Percentiles rank a stretch among this genome's conserved stretches.
Evolutionary conservation across 2,113 vertebrate species (phyloP).

Genomic region (Burhinus bistriatus): DNA sequence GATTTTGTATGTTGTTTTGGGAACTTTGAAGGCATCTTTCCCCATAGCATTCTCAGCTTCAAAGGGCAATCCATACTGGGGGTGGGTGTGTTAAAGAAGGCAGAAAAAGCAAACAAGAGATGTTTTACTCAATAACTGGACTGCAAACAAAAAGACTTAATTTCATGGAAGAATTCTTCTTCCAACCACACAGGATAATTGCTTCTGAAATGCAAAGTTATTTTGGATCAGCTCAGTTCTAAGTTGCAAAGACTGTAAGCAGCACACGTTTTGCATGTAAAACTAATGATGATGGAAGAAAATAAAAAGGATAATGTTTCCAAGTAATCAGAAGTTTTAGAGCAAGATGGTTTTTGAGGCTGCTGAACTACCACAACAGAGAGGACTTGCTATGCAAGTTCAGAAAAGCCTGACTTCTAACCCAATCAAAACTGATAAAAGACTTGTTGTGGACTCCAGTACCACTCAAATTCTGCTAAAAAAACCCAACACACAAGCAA

Average conservation of each 20-base stretch:
- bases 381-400: not conserved
- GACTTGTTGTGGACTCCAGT: not conserved
- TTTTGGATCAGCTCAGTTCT: not conserved
- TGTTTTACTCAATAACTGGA: not conserved
- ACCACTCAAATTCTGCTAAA: not conserved
- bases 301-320: not conserved
- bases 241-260: not conserved
- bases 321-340: not conserved
- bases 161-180: not conserved
- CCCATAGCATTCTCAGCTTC: not conserved
- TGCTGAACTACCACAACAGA: not conserved
- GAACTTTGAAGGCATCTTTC: not conserved
- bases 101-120: not conserved
- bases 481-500: not conserved
- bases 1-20: not conserved
- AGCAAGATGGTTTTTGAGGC: not conserved
- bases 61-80: not conserved
- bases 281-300: not conserved
- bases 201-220: not conserved
- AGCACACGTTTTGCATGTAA: not conserved
- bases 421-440: constrained; percentile 14
- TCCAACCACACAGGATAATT: not conserved
- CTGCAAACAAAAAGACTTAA: not conserved
- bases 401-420: constrained; percentile 18
- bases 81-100: not conserved